Conservation (phyloP, 2,797 vertebrate species). For the Sebastes elongatus region DNA sequence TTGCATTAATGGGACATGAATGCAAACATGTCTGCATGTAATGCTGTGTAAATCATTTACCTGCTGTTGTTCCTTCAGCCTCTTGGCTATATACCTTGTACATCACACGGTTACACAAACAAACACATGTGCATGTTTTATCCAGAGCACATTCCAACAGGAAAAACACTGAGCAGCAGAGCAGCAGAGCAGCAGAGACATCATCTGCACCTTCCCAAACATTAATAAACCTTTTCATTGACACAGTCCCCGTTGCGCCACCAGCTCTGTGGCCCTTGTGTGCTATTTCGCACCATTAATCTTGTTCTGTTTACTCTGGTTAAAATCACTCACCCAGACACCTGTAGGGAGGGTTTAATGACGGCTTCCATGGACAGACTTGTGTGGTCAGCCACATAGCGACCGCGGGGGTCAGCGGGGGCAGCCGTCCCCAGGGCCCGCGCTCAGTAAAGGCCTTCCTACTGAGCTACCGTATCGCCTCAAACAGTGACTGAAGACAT, state of each 20-base stretch:
- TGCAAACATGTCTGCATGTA: not conserved
- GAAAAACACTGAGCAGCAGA: not conserved
- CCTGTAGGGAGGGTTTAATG: conserved; percentile 76
- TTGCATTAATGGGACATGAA: too few relatives aligned
- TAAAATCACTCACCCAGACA: conserved; percentile 75
- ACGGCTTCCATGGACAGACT: conserved; percentile 54
- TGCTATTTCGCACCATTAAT: conserved; percentile 77
- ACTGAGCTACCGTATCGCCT: too few relatives aligned
- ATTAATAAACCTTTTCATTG: conserved; percentile 65
- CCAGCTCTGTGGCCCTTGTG: conserved; percentile 45
- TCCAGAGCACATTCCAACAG: not conserved
- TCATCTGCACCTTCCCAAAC: conserved; percentile 31
- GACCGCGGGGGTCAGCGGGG: not conserved
- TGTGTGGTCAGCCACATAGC: conserved; percentile 23
- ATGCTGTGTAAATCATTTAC: conserved; percentile 28
- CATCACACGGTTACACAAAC: conserved; percentile 11
- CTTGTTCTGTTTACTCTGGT: conserved; percentile 76
- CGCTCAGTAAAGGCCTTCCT: too few relatives aligned
- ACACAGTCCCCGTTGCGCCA: conserved; percentile 35
- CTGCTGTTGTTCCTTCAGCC: not conserved
- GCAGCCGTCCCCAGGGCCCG: too few relatives aligned
- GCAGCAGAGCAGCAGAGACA: conserved; percentile 4
- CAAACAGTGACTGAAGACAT: too few relatives aligned
- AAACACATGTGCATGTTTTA: not conserved
- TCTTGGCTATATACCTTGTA: not conserved